These are phyloP conservation scores for Drosophila obscura DNA, from an alignment of 1,140 invertebrate species.

Conservation along the genomic window DNA sequence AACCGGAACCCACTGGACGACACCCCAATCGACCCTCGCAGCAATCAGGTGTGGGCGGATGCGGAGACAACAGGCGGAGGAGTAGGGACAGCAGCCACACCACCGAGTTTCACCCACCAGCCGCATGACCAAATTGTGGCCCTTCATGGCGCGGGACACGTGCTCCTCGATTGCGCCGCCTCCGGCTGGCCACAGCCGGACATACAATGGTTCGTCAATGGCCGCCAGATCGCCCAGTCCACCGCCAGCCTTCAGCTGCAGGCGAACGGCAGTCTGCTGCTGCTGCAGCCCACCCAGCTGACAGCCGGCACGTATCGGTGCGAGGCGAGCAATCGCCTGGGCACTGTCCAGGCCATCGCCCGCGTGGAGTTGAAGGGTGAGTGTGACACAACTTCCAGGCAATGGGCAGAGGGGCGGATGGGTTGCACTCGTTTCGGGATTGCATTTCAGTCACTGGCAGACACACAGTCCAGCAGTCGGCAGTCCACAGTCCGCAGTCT, in stretches of 20 bases:
- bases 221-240: conserved; percentile 85
- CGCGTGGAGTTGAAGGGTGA: conserved; percentile 89
- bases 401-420: too few species aligned
- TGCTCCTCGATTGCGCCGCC: conserved; percentile 88
- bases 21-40: conserved; percentile 4
- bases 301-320: conserved; percentile 90
- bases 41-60: conserved; percentile 58
- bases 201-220: conserved; percentile 89
- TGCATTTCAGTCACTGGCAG: conserved; percentile 4
- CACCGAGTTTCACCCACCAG: conserved; percentile 60
- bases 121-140: conserved; percentile 73
- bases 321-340: conserved; percentile 88
- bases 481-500: conserved; percentile 21
- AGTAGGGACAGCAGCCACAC: neutral
- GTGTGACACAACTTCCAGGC: conserved; percentile 29
- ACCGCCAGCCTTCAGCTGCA: conserved; percentile 85
- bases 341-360: conserved; percentile 87
- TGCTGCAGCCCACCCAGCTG: conserved; percentile 86
- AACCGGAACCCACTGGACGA: conserved; percentile 28
- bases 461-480: conserved; percentile 16
- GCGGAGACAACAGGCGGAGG: neutral
- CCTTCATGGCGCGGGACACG: conserved; percentile 84
- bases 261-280: conserved; percentile 87
- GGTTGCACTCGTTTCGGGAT: neutral
- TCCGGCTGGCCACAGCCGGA: conserved; percentile 87